phyloP scores from a whole-genome alignment of 2,113 vertebrate genomes.

The Halcyon malimbica region DNA sequence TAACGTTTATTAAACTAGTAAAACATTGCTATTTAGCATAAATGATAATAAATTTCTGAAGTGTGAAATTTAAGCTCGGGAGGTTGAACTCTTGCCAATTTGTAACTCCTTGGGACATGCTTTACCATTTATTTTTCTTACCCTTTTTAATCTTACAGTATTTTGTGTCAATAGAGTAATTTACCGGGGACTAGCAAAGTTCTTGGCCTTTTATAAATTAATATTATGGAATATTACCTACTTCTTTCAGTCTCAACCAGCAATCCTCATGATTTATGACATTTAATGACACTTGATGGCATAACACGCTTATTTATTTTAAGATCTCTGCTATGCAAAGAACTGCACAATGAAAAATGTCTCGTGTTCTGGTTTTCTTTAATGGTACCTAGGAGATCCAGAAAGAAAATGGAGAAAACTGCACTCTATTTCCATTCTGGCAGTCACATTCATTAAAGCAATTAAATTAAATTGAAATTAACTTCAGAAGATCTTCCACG shows the following conservation, averaged over 20 bases:
- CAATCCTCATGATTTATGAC: conserved; percentile 5
- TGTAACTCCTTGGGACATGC: neutral
- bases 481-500: neutral
- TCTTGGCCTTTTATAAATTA: conserved; percentile 26
- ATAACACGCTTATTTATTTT: conserved; percentile 49
- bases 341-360: neutral
- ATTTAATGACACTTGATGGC: conserved; percentile 33
- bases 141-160: neutral
- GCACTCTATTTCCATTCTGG: neutral
- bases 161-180: neutral
- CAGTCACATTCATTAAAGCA: neutral
- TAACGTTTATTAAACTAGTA: too few species aligned
- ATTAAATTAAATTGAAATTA: conserved; percentile 37
- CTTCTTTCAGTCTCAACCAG: neutral
- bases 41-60: neutral
- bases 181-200: neutral
- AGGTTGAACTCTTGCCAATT: neutral
- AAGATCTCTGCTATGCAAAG: neutral
- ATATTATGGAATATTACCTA: neutral
- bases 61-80: neutral
- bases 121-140: neutral
- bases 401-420: neutral
- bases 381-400: neutral
- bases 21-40: neutral
- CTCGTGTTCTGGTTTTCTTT: neutral